Percentiles rank a stretch among this genome's conserved stretches.
phyloP scores from a whole-genome alignment of 2,888 invertebrate genomes.

The Aporophyla lueneburgensis region DNA sequence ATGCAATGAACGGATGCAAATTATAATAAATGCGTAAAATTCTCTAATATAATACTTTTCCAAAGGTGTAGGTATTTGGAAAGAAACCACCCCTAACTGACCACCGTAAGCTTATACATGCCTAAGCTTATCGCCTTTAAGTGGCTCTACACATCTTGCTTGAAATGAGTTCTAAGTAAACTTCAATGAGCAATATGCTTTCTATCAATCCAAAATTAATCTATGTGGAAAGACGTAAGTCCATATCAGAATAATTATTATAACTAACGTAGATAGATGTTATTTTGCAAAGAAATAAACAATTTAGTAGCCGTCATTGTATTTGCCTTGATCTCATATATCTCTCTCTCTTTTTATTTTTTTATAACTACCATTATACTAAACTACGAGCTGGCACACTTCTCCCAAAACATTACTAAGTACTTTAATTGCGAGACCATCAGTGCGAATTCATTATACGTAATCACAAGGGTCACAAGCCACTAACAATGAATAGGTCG shows the following conservation, averaged over 20 bases:
- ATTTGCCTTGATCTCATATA: not conserved
- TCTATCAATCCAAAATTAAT: constrained; percentile 17
- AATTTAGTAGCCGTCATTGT: not conserved
- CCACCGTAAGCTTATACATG: not conserved
- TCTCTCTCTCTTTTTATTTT: no score
- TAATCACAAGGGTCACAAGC: constrained; percentile 10
- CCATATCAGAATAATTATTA: not conserved
- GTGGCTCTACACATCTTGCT: constrained; percentile 2
- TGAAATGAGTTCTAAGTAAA: constrained; percentile 1
- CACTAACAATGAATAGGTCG: constrained; percentile 9
- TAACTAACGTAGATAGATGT: not conserved
- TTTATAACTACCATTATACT: not conserved
- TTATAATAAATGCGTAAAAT: constrained; percentile 2
- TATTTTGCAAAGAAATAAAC: not conserved
- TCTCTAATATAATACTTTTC: not conserved
- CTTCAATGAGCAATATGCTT: constrained; percentile 23
- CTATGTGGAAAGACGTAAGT: not conserved
- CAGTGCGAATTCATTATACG: not conserved
- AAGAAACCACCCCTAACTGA: not conserved
- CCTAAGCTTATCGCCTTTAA: constrained; percentile 7
- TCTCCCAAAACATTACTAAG: not conserved
- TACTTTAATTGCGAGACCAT: constrained; percentile 19
- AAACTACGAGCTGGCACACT: not conserved
- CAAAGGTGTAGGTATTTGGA: not conserved
- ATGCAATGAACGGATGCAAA: not conserved